Base-by-base conservation (phyloP, 2,888 invertebrate genomes). In the Caenorhabditis virilis region DNA sequence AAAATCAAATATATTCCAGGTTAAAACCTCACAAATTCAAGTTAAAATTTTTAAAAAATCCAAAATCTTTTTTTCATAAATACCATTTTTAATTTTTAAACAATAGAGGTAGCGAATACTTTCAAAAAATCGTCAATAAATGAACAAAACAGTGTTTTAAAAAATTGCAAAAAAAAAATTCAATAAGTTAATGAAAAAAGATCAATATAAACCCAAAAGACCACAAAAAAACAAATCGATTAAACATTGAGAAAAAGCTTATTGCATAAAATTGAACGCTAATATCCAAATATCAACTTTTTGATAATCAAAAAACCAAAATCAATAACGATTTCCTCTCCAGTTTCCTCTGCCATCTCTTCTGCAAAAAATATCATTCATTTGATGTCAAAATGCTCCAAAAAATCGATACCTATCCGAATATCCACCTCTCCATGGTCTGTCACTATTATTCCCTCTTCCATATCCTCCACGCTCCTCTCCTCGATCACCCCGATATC, bases 361-460 rank as follows among this genome's bases (percentile, higher is more conserved):
- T 13, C 11, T 15, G n/a, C n/a, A n/a, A n/a, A n/a, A n/a, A n/a
- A n/a, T n/a, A n/a, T n/a, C n/a, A n/a, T n/a, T n/a, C n/a, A n/a
- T n/a, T n/a, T n/a, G n/a, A n/a, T n/a, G n/a, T n/a, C n/a, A n/a
- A n/a, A n/a, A n/a, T n/a, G n/a, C n/a, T n/a, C n/a, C n/a, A n/a
- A n/a, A n/a, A n/a, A n/a, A n/a, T n/a, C n/a, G n/a, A n/a, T n/a
- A n/a, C n/a, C n/a, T n/a, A n/a, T n/a, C n/a, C n/a, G n/a, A n/a
- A n/a, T n/a, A n/a, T n/a, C n/a, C n/a, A n/a, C n/a, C n/a, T n/a
- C n/a, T n/a, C n/a, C n/a, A n/a, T n/a, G n/a, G n/a, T n/a, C n/a
- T n/a, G n/a, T n/a, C n/a, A n/a, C 60, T 22, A 41, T 60, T 52
- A 33, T 38, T 43, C 20, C 59, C 53, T 9, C 59, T 52, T 48